Evolutionary conservation across 2,113 vertebrate genomes (phyloP), one percentile per base, ranked within the genome.

Genomic region (Syngnathus scovelli): DNA sequence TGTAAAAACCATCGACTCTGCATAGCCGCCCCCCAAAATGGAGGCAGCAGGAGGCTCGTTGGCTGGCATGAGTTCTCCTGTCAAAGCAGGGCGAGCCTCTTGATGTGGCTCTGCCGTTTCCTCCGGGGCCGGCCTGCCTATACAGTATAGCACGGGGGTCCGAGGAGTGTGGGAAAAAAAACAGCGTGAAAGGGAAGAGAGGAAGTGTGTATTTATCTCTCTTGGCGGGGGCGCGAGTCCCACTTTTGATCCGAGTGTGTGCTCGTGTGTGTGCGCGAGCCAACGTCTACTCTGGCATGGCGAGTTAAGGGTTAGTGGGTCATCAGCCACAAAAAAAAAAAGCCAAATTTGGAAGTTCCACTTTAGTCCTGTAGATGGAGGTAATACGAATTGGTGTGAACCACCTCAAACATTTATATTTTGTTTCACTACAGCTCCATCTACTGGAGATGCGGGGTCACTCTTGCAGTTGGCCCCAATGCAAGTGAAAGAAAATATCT

Each of bases 181-280:
- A 56, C 70, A 68, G 85, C 78, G 83, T 81, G 83, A 86, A 82
- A 89, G 82, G 71, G 78, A 77, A 78, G 80, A 81, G 85, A 89
- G 90, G 85, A 92, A 90, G 88, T 86, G 83, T 85, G 82, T 90
- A 89, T 90, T 91, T 91, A 91, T 90, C 88, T 90, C 78, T 82
- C 76, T 83, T 88, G 88, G 88, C 86, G 87, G 86, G 85, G 87
- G 5, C 84, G 79, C 56, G 74, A 79, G 77, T 85, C 77, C 80
- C 64, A 71, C 90, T 90, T 58, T 90, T 91, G 89, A 91, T 92
- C 84, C 7, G 18, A 16, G 27, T 33, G 27, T 58, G 13, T 16
- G 12, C 15, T 1, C 15, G 52, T 79, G 80, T 82, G 54, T 80
- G 80, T 83, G 73, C 71, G 62, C 61, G 61, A 52, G 71, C 64